Percentiles rank a stretch among this genome's conserved stretches.
These are phyloP conservation scores for Bubo blakistoni DNA, from an alignment of 2,113 vertebrate species.

Conservation along the genomic window DNA sequence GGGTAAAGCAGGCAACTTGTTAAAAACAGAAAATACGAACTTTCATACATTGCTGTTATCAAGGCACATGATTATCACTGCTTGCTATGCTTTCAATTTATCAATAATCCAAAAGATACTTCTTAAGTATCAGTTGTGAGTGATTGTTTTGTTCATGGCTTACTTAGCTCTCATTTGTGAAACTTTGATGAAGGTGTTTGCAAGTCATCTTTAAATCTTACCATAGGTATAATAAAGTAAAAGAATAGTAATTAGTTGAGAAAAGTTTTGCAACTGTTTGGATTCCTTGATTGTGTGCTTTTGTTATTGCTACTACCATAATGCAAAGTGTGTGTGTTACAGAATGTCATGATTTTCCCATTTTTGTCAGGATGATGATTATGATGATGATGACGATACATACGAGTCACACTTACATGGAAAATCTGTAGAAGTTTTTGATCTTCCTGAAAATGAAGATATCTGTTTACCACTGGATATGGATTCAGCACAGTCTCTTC, in stretches of 20 bases:
- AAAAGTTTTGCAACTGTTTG: neutral
- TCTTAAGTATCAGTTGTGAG: neutral
- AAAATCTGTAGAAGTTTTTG: conserved; percentile 82
- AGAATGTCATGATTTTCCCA: neutral
- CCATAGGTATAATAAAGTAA: neutral
- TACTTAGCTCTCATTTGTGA: neutral
- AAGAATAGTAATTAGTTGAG: neutral
- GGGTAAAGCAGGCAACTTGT: neutral
- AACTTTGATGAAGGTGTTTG: neutral
- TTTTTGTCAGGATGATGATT: conserved; percentile 74
- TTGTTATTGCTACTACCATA: neutral
- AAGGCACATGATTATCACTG: neutral
- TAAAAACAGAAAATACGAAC: neutral
- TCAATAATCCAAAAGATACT: neutral
- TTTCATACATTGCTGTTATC: neutral
- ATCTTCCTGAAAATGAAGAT: conserved; percentile 84
- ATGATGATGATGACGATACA: conserved; percentile 77
- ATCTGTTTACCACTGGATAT: conserved; percentile 81
- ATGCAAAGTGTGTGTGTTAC: neutral
- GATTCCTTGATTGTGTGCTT: neutral
- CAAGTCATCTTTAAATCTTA: neutral
- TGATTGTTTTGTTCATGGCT: neutral
- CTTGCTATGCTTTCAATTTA: neutral
- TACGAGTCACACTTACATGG: conserved; percentile 81
- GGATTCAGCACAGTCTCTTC: conserved; percentile 83